Evolutionary conservation across 2,888 invertebrate genomes (phyloP).

Genomic region (Zeuzera pyrina): DNA sequence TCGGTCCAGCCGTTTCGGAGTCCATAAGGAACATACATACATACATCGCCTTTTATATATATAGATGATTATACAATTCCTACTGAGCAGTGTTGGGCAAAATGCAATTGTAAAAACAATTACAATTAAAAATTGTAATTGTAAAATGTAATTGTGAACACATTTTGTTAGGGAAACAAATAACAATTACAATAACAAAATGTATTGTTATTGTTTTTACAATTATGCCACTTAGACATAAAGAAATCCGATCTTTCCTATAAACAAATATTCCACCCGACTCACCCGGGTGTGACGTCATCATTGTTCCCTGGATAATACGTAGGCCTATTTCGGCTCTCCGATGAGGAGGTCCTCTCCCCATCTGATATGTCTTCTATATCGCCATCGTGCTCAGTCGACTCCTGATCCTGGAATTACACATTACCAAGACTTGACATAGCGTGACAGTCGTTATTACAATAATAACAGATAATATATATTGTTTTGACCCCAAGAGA

Average conservation of each 20-base stretch:
- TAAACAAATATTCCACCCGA: constrained; percentile 1
- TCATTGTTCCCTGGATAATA: constrained; percentile 83
- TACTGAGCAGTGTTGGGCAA: not conserved
- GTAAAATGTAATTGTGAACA: too few species aligned
- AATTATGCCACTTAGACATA: not conserved
- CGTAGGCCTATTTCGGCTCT: constrained; percentile 74
- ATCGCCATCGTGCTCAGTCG: constrained; percentile 89
- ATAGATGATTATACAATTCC: not conserved
- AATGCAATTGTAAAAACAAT: too few species aligned
- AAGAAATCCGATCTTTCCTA: not conserved
- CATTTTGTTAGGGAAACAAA: not conserved
- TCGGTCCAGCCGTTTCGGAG: too few species aligned
- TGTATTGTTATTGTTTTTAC: not conserved
- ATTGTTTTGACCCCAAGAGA: not conserved
- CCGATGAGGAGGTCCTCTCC: constrained; percentile 83
- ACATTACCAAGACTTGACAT: not conserved
- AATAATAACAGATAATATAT: constrained; percentile 4
- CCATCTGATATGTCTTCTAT: constrained; percentile 90
- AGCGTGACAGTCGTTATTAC: not conserved
- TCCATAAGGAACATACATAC: too few species aligned
- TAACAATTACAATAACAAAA: not conserved
- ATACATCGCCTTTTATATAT: too few species aligned
- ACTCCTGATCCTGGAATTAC: constrained; percentile 70
- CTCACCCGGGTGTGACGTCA: constrained; percentile 65
- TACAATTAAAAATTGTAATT: too few species aligned